Evolutionary conservation across 2,888 invertebrate species (phyloP).

Genomic region (Galeruca laticollis): DNA sequence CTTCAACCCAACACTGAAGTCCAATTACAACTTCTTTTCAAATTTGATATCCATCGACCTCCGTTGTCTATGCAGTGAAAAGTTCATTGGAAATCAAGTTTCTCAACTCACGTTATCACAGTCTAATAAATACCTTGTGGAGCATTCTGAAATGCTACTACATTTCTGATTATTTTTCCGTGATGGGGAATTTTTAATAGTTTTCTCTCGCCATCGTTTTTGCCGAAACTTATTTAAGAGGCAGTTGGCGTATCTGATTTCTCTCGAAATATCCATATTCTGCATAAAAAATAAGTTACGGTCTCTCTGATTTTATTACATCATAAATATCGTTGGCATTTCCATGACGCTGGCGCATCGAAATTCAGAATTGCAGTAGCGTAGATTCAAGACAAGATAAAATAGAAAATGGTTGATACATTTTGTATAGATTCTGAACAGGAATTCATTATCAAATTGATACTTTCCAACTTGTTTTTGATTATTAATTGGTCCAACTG

Average conservation of each 20-base stretch:
- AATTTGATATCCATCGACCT: no score
- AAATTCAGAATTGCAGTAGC: conserved; percentile 6
- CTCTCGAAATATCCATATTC: conserved; percentile 28
- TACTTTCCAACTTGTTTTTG: no score
- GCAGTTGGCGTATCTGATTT: conserved; percentile 16
- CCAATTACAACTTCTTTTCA: no score
- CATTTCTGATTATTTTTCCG: not conserved
- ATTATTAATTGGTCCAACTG: no score
- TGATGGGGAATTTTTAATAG: not conserved
- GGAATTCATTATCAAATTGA: no score
- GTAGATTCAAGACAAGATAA: not conserved
- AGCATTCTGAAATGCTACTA: not conserved
- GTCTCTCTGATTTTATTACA: conserved; percentile 30
- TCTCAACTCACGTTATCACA: not conserved
- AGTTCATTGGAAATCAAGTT: not conserved
- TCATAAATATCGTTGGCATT: conserved; percentile 36
- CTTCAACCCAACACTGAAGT: no score
- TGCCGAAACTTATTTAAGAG: not conserved
- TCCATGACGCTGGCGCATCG: conserved; percentile 31
- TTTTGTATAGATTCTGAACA: no score
- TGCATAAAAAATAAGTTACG: conserved; percentile 37
- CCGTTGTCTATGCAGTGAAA: no score
- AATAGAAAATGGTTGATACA: no score
- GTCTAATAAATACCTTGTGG: no score
- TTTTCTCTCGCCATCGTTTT: not conserved